These are phyloP conservation scores for Phalloptychus januarius DNA, from an alignment of 2,797 vertebrate species.

Conservation along the genomic window DNA sequence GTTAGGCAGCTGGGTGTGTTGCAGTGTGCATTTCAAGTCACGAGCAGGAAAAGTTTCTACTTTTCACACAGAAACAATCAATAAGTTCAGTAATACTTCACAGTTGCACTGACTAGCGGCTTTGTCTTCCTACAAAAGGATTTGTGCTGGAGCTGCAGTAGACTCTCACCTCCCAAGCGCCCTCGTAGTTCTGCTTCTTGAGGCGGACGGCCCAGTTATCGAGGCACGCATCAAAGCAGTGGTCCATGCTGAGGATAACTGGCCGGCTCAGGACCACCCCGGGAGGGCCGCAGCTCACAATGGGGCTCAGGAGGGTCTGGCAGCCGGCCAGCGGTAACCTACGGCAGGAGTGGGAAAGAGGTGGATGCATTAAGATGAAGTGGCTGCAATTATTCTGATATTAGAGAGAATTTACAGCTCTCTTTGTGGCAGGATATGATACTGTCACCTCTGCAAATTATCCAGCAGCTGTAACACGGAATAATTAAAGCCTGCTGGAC, in stretches of 20 bases:
- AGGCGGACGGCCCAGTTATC: conserved; percentile 97
- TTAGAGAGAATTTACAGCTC: conserved; percentile 49
- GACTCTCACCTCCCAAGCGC: conserved; percentile 93
- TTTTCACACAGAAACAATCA: conserved; percentile 37
- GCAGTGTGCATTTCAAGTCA: conserved; percentile 37
- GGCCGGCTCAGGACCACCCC: conserved; percentile 95
- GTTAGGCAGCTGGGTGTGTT: conserved; percentile 25
- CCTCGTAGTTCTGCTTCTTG: conserved; percentile 97
- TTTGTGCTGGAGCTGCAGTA: conserved; percentile 39
- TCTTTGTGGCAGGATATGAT: conserved; percentile 47
- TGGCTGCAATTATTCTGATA: conserved; percentile 44
- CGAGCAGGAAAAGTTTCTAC: conserved; percentile 33
- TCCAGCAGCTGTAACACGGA: conserved; percentile 48
- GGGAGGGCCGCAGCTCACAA: conserved; percentile 96
- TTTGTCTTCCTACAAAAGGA: conserved; percentile 47
- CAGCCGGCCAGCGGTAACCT: conserved; percentile 96
- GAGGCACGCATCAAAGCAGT: conserved; percentile 93
- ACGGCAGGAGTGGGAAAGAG: conserved; percentile 43
- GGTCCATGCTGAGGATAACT: conserved; percentile 95
- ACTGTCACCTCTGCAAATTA: conserved; percentile 53
- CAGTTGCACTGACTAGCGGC: conserved; percentile 46
- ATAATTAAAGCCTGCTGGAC: conserved; percentile 54
- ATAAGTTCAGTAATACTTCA: conserved; percentile 45
- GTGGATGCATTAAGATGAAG: conserved; percentile 43
- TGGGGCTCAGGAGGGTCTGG: conserved; percentile 96